Conservation (phyloP, 2,888 invertebrate species). For the Caenorhabditis sinica region DNA sequence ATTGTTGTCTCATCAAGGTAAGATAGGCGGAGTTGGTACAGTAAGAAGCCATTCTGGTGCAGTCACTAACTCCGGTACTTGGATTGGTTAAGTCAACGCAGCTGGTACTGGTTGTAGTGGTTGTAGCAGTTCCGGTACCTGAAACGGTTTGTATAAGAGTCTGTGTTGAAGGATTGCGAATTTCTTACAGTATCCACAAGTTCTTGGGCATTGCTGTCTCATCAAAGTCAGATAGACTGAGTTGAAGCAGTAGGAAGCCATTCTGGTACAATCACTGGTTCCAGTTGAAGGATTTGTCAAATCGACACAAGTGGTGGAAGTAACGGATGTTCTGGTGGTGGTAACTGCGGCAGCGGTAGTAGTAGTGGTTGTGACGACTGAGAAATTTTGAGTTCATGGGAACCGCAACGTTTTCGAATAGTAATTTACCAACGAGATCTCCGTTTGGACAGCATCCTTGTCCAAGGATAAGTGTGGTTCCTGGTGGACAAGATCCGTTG, state of each 20-base stretch:
- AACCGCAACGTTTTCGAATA: background rate
- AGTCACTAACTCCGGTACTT: conserved; percentile 55
- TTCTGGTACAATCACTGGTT: conserved; percentile 37
- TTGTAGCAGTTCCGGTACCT: conserved; percentile 6
- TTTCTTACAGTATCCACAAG: conserved; percentile 52
- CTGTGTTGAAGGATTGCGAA: no score
- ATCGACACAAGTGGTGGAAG: conserved; percentile 46
- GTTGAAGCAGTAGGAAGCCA: conserved; percentile 30
- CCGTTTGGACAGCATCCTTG: conserved; percentile 45
- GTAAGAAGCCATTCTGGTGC: conserved; percentile 43
- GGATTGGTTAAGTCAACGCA: conserved; percentile 63
- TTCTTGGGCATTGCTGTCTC: conserved; percentile 60
- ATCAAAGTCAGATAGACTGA: conserved; percentile 40
- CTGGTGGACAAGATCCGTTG: conserved; percentile 43
- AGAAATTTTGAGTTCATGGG: background rate
- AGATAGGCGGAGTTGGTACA: conserved; percentile 51
- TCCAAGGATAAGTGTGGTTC: conserved; percentile 36
- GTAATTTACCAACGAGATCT: conserved; percentile 35
- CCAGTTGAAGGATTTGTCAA: conserved; percentile 55
- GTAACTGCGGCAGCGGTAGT: conserved; percentile 19
- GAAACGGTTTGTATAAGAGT: background rate
- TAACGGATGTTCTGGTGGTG: background rate
- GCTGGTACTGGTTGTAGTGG: conserved; percentile 23
- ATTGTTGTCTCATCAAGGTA: conserved; percentile 53
- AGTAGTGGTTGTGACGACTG: conserved; percentile 31